These are phyloP conservation scores for Anarhynchus alexandrinus DNA, from an alignment of 2,113 vertebrate species.

Conservation along the genomic window DNA sequence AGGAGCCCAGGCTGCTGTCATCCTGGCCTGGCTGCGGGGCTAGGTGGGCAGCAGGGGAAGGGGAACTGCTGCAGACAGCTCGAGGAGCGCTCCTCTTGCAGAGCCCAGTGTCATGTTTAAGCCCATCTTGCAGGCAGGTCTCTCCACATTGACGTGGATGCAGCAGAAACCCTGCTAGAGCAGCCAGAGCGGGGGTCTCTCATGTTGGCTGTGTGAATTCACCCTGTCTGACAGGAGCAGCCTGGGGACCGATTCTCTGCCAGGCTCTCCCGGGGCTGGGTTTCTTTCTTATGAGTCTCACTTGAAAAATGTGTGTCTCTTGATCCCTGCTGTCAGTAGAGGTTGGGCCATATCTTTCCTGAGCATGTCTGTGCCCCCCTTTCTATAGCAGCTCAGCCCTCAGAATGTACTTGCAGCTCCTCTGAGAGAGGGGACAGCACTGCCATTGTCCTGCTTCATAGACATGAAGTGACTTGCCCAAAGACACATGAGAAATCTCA, in stretches of 20 bases:
- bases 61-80: not conserved
- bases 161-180: not conserved
- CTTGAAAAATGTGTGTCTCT: not conserved
- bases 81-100: rapidly evolving
- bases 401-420: not conserved
- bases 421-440: not conserved
- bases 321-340: not conserved
- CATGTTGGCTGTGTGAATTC: not conserved
- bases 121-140: not conserved
- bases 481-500: not conserved
- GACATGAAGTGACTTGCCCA: not conserved
- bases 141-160: not conserved
- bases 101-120: not conserved
- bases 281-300: not conserved
- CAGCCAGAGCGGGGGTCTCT: not conserved
- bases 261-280: not conserved
- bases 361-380: not conserved
- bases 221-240: not conserved
- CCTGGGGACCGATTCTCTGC: not conserved
- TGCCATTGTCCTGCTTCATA: not conserved
- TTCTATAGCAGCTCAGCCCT: not conserved
- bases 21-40: not conserved
- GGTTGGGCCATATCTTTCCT: not conserved
- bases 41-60: not conserved
- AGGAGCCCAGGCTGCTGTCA: not conserved